These are phyloP conservation scores for Andrena hattorfiana DNA, from an alignment of 2,888 invertebrate genomes.

Conservation along the genomic window DNA sequence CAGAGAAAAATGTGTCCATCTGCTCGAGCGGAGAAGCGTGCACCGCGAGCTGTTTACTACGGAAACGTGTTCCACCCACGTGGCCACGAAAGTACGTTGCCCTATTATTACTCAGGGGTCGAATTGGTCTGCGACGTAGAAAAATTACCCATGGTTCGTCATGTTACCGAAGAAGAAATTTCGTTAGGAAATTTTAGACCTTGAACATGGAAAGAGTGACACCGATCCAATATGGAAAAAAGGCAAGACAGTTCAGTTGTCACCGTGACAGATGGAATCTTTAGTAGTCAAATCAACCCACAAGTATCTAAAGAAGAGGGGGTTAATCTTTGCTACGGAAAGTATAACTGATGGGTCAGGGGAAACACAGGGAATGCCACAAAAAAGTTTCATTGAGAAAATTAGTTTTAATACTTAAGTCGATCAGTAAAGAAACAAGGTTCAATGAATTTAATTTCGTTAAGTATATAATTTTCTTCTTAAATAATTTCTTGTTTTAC, in stretches of 20 bases:
- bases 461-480: too few relatives aligned
- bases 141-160: constrained; percentile 13
- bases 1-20: constrained; percentile 67
- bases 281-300: too few relatives aligned
- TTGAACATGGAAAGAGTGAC: not conserved
- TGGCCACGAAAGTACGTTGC: not conserved
- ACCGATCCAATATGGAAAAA: not conserved
- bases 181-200: not conserved
- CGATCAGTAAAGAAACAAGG: too few relatives aligned
- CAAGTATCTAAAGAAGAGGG: too few relatives aligned
- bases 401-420: too few relatives aligned
- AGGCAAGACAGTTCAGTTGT: not conserved
- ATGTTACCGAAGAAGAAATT: not conserved
- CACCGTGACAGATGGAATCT: too few relatives aligned
- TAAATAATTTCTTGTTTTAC: too few relatives aligned
- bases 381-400: too few relatives aligned
- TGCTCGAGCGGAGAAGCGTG: constrained; percentile 35
- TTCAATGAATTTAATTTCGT: too few relatives aligned
- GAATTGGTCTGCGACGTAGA: constrained; percentile 41
- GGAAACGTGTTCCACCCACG: constrained; percentile 26
- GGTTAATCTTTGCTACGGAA: too few relatives aligned
- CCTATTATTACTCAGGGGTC: constrained; percentile 33
- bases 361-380: too few relatives aligned
- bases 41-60: constrained; percentile 9
- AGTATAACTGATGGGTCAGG: too few relatives aligned